phyloP scores from a whole-genome alignment of 1,140 invertebrate genomes.

The Centruroides vittatus region DNA sequence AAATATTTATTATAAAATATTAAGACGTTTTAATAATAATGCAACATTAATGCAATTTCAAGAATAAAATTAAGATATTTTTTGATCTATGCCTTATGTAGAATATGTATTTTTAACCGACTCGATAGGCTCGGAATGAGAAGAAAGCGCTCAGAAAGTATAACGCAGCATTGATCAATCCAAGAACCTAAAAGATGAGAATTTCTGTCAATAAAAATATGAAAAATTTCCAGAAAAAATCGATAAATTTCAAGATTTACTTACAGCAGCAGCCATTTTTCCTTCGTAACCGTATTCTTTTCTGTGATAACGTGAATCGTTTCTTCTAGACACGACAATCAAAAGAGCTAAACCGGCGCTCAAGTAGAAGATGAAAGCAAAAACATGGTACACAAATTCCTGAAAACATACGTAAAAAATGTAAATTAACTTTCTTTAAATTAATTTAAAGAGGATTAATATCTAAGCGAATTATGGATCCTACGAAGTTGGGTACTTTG shows the following conservation, averaged over 20 bases:
- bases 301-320: neutral
- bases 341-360: slow-evolving; percentile 5
- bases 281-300: slow-evolving; percentile 1
- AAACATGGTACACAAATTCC: slow-evolving; percentile 11
- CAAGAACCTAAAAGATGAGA: slow-evolving; percentile 2
- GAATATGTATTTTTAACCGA: neutral
- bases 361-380: slow-evolving; percentile 13
- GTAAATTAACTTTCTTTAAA: neutral
- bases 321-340: neutral
- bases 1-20: too few relatives aligned
- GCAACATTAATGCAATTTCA: too few relatives aligned
- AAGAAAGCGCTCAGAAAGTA: slow-evolving; percentile 6
- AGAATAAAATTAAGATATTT: too few relatives aligned
- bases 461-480: too few relatives aligned
- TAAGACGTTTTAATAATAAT: too few relatives aligned
- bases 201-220: neutral
- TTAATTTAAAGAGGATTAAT: neutral
- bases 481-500: too few relatives aligned
- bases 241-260: neutral
- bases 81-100: too few relatives aligned
- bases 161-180: slow-evolving; percentile 2
- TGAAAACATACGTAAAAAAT: neutral
- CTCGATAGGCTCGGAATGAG: slow-evolving; percentile 7
- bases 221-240: neutral
- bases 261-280: slow-evolving; percentile 13